phyloP scores from a whole-genome alignment of 2,113 vertebrate species.

The Vanacampus margaritifer region DNA sequence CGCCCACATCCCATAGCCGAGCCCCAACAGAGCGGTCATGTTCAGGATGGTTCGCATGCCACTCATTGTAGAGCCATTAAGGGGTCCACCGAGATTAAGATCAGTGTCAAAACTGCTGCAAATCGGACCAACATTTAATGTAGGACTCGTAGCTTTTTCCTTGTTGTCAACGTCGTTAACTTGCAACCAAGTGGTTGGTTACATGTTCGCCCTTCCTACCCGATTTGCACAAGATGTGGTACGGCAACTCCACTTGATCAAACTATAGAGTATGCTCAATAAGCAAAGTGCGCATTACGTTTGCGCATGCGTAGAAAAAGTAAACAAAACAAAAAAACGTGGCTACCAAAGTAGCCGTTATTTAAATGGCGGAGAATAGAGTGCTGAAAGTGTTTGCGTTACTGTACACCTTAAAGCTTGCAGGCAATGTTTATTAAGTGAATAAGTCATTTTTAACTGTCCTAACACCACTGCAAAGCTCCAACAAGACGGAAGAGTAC shows the following conservation, averaged over 20 bases:
- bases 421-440: too few relatives aligned
- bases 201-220: not conserved
- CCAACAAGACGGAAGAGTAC: too few relatives aligned
- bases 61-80: not conserved
- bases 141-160: not conserved
- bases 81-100: not conserved
- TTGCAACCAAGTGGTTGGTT: not conserved
- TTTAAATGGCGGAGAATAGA: too few relatives aligned
- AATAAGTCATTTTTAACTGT: too few relatives aligned
- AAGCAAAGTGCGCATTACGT: too few relatives aligned
- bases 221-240: not conserved
- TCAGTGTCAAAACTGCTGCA: not conserved
- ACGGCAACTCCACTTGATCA: not conserved
- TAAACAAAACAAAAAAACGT: too few relatives aligned
- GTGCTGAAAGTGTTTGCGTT: too few relatives aligned
- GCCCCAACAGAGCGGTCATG: not conserved
- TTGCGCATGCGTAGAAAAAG: too few relatives aligned
- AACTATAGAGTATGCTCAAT: too few relatives aligned
- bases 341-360: too few relatives aligned
- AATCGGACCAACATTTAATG: not conserved
- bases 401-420: too few relatives aligned
- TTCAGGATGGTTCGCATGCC: not conserved
- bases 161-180: not conserved
- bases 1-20: constrained; percentile 7
- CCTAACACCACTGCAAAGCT: too few relatives aligned